phyloP scores from a whole-genome alignment of 2,888 invertebrate species.

The Calliopum simillimum region DNA sequence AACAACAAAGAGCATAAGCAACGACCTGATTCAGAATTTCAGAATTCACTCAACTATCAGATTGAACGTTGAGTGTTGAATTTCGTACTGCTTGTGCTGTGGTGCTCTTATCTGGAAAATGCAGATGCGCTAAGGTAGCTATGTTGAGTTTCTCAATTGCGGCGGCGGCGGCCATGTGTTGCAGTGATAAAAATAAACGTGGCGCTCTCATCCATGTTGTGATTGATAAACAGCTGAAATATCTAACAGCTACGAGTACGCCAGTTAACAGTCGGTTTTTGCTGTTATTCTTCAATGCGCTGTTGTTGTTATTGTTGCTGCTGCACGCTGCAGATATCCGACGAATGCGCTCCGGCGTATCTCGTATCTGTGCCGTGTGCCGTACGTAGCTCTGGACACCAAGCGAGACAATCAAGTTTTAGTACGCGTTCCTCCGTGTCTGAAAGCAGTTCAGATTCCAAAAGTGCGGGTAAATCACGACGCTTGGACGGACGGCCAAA shows the following conservation, averaged over 20 bases:
- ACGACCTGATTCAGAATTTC: constrained; percentile 22
- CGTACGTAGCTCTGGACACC: constrained; percentile 48
- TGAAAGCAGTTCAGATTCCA: constrained; percentile 63
- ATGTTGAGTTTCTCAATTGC: not conserved
- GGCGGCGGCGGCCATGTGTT: not conserved
- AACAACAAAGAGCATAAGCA: not conserved
- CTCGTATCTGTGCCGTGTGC: constrained; percentile 11
- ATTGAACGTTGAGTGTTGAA: too few species aligned
- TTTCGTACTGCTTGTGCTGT: not conserved
- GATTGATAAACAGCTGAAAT: constrained; percentile 21
- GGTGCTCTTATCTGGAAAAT: constrained; percentile 16
- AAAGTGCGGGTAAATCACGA: constrained; percentile 47
- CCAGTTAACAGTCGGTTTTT: constrained; percentile 7
- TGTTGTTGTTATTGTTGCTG: constrained; percentile 13
- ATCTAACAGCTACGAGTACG: not conserved
- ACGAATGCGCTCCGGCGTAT: not conserved
- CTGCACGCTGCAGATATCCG: constrained; percentile 10
- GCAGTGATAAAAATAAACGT: constrained; percentile 29
- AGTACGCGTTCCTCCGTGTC: constrained; percentile 67
- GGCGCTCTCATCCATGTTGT: not conserved
- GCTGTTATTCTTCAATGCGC: constrained; percentile 3
- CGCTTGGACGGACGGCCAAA: constrained; percentile 41
- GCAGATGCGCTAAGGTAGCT: constrained; percentile 35
- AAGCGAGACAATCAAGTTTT: constrained; percentile 58
- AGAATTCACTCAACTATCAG: too few species aligned